Conservation (phyloP, 2,113 vertebrate species). For the Engraulis encrasicolus region DNA sequence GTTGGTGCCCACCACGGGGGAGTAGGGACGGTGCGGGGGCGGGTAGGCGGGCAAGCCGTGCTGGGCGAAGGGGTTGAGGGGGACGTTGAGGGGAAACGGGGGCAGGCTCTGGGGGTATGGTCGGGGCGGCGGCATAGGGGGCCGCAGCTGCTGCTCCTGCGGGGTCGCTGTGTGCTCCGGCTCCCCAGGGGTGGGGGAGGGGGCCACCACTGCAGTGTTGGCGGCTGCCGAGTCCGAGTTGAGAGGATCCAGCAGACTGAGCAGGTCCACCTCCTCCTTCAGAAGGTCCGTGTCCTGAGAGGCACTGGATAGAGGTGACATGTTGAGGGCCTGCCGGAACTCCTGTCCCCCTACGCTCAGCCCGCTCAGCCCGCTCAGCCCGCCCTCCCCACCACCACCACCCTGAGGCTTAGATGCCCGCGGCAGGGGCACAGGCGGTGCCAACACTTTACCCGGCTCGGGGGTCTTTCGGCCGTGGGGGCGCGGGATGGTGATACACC, state of each 20-base stretch:
- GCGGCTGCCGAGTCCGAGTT: neutral
- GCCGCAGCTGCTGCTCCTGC: constrained; percentile 46
- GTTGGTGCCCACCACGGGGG: constrained; percentile 74
- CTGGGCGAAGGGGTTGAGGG: constrained; percentile 86
- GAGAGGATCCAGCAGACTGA: constrained; percentile 90
- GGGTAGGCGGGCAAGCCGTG: constrained; percentile 62
- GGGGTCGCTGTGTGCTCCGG: constrained; percentile 25
- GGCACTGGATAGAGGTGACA: constrained; percentile 44
- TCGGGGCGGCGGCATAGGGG: constrained; percentile 70
- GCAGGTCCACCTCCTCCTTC: constrained; percentile 77
- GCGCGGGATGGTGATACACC: constrained; percentile 90
- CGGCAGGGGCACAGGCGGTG: constrained; percentile 72
- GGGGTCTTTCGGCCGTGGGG: constrained; percentile 93
- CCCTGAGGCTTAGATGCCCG: constrained; percentile 73
- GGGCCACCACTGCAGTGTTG: too few species aligned
- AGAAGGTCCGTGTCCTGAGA: constrained; percentile 68
- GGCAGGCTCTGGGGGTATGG: constrained; percentile 69
- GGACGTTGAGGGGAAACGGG: constrained; percentile 64
- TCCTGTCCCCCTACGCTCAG: constrained; percentile 66
- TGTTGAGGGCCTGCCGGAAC: constrained; percentile 65
- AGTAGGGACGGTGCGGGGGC: constrained; percentile 75
- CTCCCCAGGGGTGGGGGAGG: neutral
- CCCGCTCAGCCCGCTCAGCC: constrained; percentile 60
- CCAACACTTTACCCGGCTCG: constrained; percentile 84
- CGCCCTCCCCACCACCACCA: constrained; percentile 44